Percentiles rank a stretch among this genome's conserved stretches.
These are phyloP conservation scores for Hydrotaea cyrtoneurina DNA, from an alignment of 2,888 invertebrate species.

Conservation along the genomic window DNA sequence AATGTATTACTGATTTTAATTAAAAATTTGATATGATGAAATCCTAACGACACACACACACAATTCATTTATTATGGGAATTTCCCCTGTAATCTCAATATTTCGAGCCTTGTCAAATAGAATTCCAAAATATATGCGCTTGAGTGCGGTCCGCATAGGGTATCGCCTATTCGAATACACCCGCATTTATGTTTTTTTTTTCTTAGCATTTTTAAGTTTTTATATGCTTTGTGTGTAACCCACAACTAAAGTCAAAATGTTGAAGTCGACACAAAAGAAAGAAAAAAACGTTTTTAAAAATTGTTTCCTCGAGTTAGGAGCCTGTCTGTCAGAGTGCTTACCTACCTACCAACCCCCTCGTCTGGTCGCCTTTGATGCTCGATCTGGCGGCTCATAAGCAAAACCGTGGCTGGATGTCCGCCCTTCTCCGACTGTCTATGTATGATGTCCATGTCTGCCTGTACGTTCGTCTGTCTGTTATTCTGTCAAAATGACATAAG, in stretches of 20 bases:
- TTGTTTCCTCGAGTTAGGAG: conserved; percentile 47
- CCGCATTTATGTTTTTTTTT: too few relatives aligned
- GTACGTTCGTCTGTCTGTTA: conserved; percentile 52
- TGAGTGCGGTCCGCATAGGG: too few relatives aligned
- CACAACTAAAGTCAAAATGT: neutral
- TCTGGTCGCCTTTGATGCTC: conserved; percentile 20
- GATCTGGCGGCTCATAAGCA: conserved; percentile 31
- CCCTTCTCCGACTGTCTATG: neutral
- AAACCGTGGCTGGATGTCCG: conserved; percentile 26
- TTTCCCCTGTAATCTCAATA: too few relatives aligned
- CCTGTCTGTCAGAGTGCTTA: conserved; percentile 58
- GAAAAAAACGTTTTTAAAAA: conserved; percentile 46
- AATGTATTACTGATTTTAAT: too few relatives aligned
- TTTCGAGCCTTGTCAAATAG: too few relatives aligned
- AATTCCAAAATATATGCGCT: too few relatives aligned
- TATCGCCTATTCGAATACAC: too few relatives aligned
- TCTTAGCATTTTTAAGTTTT: too few relatives aligned
- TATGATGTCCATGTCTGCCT: neutral
- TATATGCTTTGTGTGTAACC: too few relatives aligned
- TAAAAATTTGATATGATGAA: too few relatives aligned
- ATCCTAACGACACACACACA: too few relatives aligned
- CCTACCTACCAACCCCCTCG: neutral
- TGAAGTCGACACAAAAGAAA: neutral
- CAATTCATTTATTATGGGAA: too few relatives aligned
- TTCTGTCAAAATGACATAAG: conserved; percentile 67